phyloP scores from a whole-genome alignment of 2,888 invertebrate species.

The Hoplodrina blanda region DNA sequence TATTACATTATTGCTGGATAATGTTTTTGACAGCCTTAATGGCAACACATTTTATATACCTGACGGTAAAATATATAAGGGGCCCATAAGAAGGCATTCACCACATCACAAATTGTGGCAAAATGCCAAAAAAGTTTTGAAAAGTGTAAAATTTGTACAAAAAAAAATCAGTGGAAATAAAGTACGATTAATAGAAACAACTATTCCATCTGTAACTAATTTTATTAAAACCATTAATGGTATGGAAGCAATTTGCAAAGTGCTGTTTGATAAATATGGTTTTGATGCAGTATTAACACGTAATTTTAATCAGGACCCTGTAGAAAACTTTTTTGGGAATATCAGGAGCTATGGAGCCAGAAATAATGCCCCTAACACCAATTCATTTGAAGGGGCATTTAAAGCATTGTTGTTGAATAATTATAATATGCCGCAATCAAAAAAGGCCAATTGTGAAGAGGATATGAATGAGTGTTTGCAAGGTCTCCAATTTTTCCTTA shows the following conservation, averaged over 20 bases:
- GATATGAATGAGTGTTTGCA: neutral
- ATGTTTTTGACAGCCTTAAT: slow-evolving; percentile 15
- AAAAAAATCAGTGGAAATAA: slow-evolving; percentile 9
- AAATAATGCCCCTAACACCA: slow-evolving; percentile 8
- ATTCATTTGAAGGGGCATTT: slow-evolving; percentile 1
- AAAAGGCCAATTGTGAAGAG: neutral
- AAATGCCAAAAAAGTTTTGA: slow-evolving; percentile 5
- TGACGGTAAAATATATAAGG: slow-evolving; percentile 30
- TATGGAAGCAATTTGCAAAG: slow-evolving; percentile 3
- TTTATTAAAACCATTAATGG: neutral
- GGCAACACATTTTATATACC: neutral
- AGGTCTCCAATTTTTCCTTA: neutral
- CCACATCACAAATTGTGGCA: slow-evolving; percentile 22
- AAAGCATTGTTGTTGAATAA: neutral
- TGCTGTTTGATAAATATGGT: slow-evolving; percentile 11
- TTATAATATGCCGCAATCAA: neutral
- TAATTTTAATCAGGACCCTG: slow-evolving; percentile 4
- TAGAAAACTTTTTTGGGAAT: slow-evolving; percentile 10
- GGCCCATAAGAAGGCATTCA: slow-evolving; percentile 17
- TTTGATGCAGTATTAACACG: slow-evolving; percentile 7
- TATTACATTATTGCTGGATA: neutral
- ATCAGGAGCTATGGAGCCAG: slow-evolving; percentile 6
- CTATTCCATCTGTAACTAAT: slow-evolving; percentile 12
- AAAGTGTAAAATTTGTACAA: slow-evolving; percentile 7
- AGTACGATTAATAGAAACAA: slow-evolving; percentile 6